These are phyloP conservation scores for Mormyrops attenuatus DNA, from an alignment of 2,797 vertebrate genomes.

Conservation along the genomic window DNA sequence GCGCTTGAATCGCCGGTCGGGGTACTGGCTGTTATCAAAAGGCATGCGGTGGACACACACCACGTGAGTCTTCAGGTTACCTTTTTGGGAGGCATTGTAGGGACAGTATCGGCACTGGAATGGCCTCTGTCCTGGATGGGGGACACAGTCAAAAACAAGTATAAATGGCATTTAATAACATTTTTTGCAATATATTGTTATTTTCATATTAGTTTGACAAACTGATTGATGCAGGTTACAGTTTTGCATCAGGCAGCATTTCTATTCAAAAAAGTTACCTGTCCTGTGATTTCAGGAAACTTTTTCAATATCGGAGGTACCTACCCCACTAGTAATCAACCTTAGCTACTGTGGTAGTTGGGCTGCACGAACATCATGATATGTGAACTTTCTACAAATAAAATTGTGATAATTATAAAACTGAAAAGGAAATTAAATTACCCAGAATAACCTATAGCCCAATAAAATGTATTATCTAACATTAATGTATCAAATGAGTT, in stretches of 20 bases:
- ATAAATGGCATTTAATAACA: neutral
- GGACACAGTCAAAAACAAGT: constrained; percentile 23
- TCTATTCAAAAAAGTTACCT: neutral
- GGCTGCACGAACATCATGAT: neutral
- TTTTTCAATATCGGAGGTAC: neutral
- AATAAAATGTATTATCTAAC: neutral
- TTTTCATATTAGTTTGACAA: neutral
- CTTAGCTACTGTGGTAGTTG: neutral
- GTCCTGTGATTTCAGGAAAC: neutral
- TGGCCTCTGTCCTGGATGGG: constrained; percentile 70
- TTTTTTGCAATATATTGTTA: neutral
- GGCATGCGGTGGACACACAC: constrained; percentile 91
- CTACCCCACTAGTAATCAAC: neutral
- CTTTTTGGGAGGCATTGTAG: constrained; percentile 92
- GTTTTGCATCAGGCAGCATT: neutral
- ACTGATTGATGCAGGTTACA: neutral
- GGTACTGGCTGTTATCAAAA: constrained; percentile 92
- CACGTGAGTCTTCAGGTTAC: constrained; percentile 92
- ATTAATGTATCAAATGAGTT: neutral
- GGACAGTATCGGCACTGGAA: constrained; percentile 88
- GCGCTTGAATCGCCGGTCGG: constrained; percentile 86
- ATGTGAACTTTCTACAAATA: neutral
- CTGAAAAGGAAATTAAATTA: neutral
- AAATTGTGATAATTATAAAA: neutral
- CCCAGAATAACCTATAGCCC: neutral